Evolutionary conservation across 1,140 invertebrate species (phyloP).

Genomic region (Paracyclopina nana): DNA sequence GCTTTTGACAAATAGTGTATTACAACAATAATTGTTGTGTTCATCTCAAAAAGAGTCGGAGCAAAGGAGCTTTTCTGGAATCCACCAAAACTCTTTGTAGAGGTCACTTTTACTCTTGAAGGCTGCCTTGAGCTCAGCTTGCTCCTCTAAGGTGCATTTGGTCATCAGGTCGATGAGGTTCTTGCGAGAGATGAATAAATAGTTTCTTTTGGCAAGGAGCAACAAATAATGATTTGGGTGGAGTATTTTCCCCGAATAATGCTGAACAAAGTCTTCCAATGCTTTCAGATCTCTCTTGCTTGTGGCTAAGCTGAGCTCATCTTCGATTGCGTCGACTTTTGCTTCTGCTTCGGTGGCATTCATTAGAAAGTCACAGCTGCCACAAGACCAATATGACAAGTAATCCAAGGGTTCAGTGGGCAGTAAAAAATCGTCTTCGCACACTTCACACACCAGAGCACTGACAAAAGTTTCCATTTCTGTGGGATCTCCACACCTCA

Average conservation of each 20-base stretch:
- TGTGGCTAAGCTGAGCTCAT: not conserved
- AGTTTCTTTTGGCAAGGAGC: not conserved
- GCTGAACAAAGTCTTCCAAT: not conserved
- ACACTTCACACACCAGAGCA: not conserved
- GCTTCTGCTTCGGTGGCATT: not conserved
- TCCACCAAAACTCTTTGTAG: no score
- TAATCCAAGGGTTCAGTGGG: not conserved
- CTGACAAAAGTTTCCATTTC: conserved; percentile 1
- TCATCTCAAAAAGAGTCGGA: no score
- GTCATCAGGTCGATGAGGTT: no score
- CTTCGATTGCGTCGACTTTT: not conserved
- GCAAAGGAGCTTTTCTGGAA: no score
- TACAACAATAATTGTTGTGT: no score
- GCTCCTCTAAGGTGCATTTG: no score
- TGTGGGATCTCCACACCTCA: conserved; percentile 5
- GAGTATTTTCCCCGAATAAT: not conserved
- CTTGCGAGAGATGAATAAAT: not conserved
- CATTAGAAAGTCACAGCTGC: not conserved
- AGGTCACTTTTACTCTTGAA: no score
- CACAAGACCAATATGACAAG: not conserved
- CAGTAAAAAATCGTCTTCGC: not conserved
- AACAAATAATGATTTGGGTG: not conserved
- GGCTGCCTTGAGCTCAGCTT: no score
- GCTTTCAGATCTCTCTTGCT: not conserved
- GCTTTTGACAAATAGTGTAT: no score